phyloP scores from a whole-genome alignment of 2,888 invertebrate species.

The Lasioglossum vierecki region DNA sequence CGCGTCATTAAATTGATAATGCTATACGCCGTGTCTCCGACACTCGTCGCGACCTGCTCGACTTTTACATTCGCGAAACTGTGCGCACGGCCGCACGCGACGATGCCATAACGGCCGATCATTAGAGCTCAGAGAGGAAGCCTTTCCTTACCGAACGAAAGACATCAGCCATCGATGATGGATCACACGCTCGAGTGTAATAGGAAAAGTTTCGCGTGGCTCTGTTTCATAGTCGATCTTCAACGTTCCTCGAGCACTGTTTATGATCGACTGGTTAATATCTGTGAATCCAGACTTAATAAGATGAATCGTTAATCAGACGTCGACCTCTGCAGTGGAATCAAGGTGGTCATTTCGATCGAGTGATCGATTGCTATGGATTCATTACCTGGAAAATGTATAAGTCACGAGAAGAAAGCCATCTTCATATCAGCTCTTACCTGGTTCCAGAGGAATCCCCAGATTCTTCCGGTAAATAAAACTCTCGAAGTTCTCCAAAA shows the following conservation, averaged over 20 bases:
- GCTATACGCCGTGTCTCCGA: slow-evolving; percentile 40
- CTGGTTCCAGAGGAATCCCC: neutral
- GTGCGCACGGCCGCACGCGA: slow-evolving; percentile 29
- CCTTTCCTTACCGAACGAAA: neutral
- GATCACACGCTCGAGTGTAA: neutral
- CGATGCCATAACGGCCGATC: slow-evolving; percentile 18
- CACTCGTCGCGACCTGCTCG: slow-evolving; percentile 17
- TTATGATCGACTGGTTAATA: neutral
- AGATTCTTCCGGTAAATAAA: neutral
- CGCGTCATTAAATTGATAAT: slow-evolving; percentile 63
- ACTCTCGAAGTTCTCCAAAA: too few relatives aligned
- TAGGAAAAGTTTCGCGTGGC: neutral
- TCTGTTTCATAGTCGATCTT: neutral
- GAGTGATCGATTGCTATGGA: neutral
- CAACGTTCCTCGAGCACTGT: neutral
- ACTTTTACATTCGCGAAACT: slow-evolving; percentile 21
- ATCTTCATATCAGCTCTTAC: neutral
- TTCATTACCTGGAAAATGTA: neutral
- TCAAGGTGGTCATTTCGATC: too few relatives aligned
- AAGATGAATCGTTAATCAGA: neutral
- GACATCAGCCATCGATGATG: neutral
- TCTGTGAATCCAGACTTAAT: neutral
- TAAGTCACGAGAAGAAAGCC: neutral
- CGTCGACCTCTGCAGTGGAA: neutral
- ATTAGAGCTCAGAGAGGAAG: neutral